Evolutionary conservation across 2,797 vertebrate genomes (phyloP), one percentile per base, ranked within the genome.

Genomic region (Catostomus latipinnis): DNA sequence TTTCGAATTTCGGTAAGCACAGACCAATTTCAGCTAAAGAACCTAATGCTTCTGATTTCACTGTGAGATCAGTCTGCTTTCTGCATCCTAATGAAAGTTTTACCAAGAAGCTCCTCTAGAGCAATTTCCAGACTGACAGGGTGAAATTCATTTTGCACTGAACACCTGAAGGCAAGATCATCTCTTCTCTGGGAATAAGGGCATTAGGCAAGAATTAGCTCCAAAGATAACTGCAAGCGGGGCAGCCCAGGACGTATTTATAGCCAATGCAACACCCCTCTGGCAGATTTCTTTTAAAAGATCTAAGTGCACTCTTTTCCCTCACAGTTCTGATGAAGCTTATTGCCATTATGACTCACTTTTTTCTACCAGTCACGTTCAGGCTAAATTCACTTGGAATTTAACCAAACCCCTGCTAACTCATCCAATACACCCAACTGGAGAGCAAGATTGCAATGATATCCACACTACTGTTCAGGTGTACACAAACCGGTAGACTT

Each of bases 231-330:
- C 76, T 56, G 34, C 9, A 12, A 34, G 34, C 49, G 4, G 67
- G 57, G 66, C 22, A 70, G 57, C 66, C 34, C 76, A 48, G 12
- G 22, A 78, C 58, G n/a, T 69, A 77, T 77, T 77, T 72, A 45
- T 76, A 68, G 60, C 79, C 66, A 74, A 88, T 71, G 65, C 74
- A 77, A 70, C 77, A 14, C 75, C 75, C 84, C 84, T 85, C 83
- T 63, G 78, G 87, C 80, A 84, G 78, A 89, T 89, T 76, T 57
- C 73, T 84, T 86, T 76, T 76, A 75, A 86, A 87, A 80, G 75
- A 82, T 82, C 53, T 52, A 65, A 60, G 62, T 56, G 43, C n/a
- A 14, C 46, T 52, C 13, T 74, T 62, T 63, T 62, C 18, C n/a
- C 54, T 56, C 8, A 22, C 45, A 56, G 65, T 16, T 76, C 6